Base-by-base conservation (phyloP, 2,113 vertebrate species). In the Psittacus erithacus region DNA sequence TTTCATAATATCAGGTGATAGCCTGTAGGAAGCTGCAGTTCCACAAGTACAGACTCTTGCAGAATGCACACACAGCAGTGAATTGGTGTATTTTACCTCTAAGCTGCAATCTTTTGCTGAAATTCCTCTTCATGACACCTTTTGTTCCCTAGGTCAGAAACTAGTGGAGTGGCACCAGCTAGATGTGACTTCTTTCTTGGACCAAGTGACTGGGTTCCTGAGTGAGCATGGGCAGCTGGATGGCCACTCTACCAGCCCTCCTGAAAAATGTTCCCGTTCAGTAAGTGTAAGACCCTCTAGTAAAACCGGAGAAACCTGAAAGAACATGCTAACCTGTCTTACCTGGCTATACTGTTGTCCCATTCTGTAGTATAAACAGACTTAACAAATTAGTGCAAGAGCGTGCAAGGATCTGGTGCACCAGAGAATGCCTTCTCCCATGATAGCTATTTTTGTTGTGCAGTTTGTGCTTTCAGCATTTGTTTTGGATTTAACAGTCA, bases 131-230 rank as follows among this genome's bases (percentile, higher is more conserved):
- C 15, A 33, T 31, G n/a, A 27, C 71, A 28, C 44, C 35, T n/a
- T 53, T n/a, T 53, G 8, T 94, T 96, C 73, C 83, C 83, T 93
- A 99, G 99, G 99, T 95, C 99, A 99, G 96, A 99, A 99, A 94
- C 98, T 99, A 93, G 99, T 99, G 95, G 99, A 99, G 96, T 99
- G 99, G 99, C 99, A 99, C 96, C 98, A 99, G 95, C 97, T 99
- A 80, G 99, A 99, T n/a, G 99, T 99, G 93, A 97, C 98, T 44
- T 99, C 99, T 33, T 99, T 99, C 96, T 95, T 99, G 97, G 99
- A 99, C 97, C 99, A 99, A 98, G 98, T 99, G 68, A 99, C 99
- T 0, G 99, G 99, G 85, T 99, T 99, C 97, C 98, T 99, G 94
- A 98, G 99, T 31, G 99, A 99, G 97, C 99, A 99, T 12, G 99